Evolutionary conservation across 2,888 invertebrate species (phyloP).

Genomic region (Ornithoptera alexandrae): DNA sequence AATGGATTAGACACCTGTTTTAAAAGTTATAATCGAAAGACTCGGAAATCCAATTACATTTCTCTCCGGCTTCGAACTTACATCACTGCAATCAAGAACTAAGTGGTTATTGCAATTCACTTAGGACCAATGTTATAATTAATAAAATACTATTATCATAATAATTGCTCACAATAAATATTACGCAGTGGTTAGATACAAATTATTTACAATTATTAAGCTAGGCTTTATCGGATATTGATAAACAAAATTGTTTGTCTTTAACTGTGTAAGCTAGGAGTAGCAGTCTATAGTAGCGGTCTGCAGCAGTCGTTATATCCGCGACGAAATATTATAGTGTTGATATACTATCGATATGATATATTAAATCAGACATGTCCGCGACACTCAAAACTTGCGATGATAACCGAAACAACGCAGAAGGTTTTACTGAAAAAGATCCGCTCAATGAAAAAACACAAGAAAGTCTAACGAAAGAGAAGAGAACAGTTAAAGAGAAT

Average conservation of each 20-base stretch:
- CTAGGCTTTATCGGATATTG: conserved; percentile 3
- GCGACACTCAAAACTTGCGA: conserved; percentile 7
- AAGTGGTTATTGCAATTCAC: neutral
- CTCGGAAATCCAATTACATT: neutral
- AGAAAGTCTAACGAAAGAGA: conserved; percentile 29
- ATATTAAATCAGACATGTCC: conserved; percentile 8
- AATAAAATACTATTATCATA: neutral
- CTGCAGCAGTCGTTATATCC: neutral
- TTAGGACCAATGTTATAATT: neutral
- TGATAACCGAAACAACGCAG: conserved; percentile 30
- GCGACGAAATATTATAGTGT: neutral
- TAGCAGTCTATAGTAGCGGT: conserved; percentile 1
- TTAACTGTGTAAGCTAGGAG: neutral
- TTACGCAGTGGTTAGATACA: neutral
- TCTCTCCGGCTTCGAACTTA: neutral
- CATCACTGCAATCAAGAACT: neutral
- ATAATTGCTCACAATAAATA: neutral
- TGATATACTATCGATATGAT: neutral
- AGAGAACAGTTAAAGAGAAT: conserved; percentile 42
- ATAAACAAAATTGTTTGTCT: conserved; percentile 5
- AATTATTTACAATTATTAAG: conserved; percentile 6
- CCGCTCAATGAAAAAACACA: conserved; percentile 39
- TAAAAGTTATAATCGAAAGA: neutral
- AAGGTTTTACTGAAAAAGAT: conserved; percentile 43
- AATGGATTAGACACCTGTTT: neutral